A percentile compares a stretch with the other conserved stretches of the same genome.
Evolutionary conservation across 2,797 vertebrate genomes (phyloP).

Genomic region (Falco columbarius): DNA sequence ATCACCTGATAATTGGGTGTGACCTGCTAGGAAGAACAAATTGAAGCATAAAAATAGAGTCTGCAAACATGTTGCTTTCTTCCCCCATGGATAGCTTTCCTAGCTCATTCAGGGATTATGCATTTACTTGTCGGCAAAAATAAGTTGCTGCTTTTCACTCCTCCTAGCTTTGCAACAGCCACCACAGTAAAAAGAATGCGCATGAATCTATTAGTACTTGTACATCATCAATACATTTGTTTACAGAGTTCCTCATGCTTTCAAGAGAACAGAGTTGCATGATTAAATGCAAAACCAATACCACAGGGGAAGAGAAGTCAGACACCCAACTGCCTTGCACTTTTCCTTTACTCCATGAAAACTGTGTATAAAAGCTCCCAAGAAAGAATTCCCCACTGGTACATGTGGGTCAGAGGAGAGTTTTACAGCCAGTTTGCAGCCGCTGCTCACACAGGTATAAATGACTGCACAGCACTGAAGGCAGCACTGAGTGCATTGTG

Average conservation of each 20-base stretch:
- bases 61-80: slow-evolving; percentile 15
- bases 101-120: neutral
- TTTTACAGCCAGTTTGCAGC: slow-evolving; percentile 23
- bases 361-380: neutral
- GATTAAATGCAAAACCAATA: neutral
- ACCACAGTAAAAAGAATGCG: neutral
- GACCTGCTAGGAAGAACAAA: slow-evolving; percentile 12
- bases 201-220: neutral
- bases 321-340: neutral
- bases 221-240: neutral
- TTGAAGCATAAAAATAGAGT: slow-evolving; percentile 10
- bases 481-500: neutral
- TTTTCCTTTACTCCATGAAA: neutral
- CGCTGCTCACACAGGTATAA: neutral
- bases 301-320: neutral
- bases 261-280: neutral
- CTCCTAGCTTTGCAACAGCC: neutral
- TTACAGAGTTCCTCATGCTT: neutral
- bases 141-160: neutral
- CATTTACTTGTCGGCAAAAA: neutral
- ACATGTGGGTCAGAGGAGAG: neutral
- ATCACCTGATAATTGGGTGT: slow-evolving; percentile 34
- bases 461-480: neutral
- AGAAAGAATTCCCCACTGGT: neutral
- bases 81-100: neutral